Percentiles rank a stretch among this genome's conserved stretches.
Evolutionary conservation across 2,113 vertebrate species (phyloP).

Genomic region (Pseudopodoces humilis): DNA sequence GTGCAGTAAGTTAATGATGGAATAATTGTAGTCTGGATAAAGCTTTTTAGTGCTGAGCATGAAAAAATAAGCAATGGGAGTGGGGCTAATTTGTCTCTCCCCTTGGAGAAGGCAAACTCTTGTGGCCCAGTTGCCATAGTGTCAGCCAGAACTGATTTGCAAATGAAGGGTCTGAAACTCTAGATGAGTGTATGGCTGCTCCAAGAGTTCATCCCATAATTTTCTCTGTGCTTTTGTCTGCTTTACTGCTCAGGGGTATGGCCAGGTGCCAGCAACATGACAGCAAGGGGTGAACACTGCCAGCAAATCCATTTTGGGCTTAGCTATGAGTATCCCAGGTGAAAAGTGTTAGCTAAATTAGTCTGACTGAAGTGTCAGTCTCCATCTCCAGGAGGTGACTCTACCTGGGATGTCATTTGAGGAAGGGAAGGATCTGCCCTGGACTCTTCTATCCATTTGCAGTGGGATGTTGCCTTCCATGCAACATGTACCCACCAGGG

Average conservation of each 20-base stretch:
- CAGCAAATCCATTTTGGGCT: conserved; percentile 59
- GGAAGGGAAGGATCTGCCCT: not conserved
- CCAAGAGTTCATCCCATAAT: conserved; percentile 3
- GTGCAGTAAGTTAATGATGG: not conserved
- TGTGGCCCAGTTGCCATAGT: not conserved
- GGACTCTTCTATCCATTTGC: not conserved
- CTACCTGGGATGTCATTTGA: not conserved
- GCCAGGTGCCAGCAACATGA: conserved; percentile 42
- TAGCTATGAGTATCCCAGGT: conserved; percentile 45
- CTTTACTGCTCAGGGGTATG: conserved; percentile 13
- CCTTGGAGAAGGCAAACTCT: not conserved
- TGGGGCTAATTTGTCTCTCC: not conserved
- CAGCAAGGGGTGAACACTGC: conserved; percentile 1
- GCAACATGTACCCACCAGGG: not conserved
- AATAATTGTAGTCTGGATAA: not conserved
- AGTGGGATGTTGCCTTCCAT: not conserved
- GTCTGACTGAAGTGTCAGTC: not conserved
- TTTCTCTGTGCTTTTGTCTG: conserved; percentile 19
- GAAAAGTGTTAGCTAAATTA: not conserved
- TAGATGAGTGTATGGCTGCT: not conserved
- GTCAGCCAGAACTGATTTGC: conserved; percentile 23
- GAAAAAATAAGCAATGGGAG: not conserved
- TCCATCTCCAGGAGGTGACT: not conserved
- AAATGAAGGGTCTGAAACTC: conserved; percentile 31
- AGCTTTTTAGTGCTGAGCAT: not conserved